Evolutionary conservation across 1,140 invertebrate species (phyloP), one percentile per base, ranked within the genome.

Genomic region (Ptiloglossa arizonensis): DNA sequence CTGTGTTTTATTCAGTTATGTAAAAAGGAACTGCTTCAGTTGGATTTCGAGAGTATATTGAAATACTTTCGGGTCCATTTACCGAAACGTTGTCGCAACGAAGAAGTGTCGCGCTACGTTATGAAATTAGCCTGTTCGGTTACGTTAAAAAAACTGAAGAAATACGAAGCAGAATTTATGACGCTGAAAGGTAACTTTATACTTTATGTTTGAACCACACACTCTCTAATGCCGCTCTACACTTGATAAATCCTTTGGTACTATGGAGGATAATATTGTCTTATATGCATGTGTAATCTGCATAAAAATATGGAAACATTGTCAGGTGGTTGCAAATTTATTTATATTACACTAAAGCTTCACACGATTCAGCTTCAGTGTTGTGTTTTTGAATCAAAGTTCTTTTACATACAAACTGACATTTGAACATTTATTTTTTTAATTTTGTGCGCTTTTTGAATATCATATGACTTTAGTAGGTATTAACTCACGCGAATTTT

Each of bases 41-140:
- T 98, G 59, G 99, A 99, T 93, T 99, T 99, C 92, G 99, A 99
- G 93, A 98, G 95, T 90, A 96, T 96, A 90, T 91, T 98, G 5
- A 98, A 98, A 89, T 97, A 97, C 91, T 98, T 98, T 89, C 95
- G 98, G 67, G 98, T 99, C 2, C 97, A 97, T 19, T 93, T 99
- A 72, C 99, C 99, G 17, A 99, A 99, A 92, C 98, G 98, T 89
- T 99, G 98, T 90, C 95, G 98, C 57, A 97, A 95, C 32, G 97
- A 99, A 91, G 97, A 98, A 86, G 95, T 96, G 3, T 97, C 98
- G 0, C 95, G 95, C 60, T 95, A 97, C 69, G 94, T 99, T 11
- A 96, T 99, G 91, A 97, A 97, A 90, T 94, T 96, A 59, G 98
- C 98, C 8, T 97, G 97, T 86, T 96, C 95, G 86, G 94, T 98